Conservation (phyloP, 2,888 invertebrate species). For the Epinotia nisella region DNA sequence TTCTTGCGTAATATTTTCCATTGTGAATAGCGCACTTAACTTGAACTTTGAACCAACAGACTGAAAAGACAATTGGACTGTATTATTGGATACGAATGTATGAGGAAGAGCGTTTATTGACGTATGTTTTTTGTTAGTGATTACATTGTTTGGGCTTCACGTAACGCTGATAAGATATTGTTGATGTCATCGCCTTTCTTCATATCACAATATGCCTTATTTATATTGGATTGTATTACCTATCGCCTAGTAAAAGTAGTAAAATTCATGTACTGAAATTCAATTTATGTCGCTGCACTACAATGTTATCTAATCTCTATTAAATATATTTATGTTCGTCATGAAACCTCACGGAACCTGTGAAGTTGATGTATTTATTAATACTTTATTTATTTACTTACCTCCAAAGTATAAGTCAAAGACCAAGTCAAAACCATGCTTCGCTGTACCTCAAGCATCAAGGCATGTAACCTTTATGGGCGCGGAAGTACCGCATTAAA, state of each 20-base stretch:
- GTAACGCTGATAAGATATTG: constrained; percentile 8
- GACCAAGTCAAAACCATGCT: constrained; percentile 7
- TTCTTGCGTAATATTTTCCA: constrained; percentile 54
- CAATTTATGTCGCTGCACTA: not conserved
- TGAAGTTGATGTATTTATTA: not conserved
- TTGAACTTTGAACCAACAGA: constrained; percentile 44
- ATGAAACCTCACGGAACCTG: not conserved
- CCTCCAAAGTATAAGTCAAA: constrained; percentile 2
- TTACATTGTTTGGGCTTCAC: constrained; percentile 11
- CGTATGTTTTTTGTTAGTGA: constrained; percentile 5
- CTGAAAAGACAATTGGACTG: constrained; percentile 19
- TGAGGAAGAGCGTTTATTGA: not conserved
- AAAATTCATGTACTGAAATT: too few species aligned
- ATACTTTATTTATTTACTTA: not conserved
- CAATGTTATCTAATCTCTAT: not conserved
- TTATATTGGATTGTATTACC: not conserved
- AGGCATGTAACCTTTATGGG: constrained; percentile 22
- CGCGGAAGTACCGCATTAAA: constrained; percentile 37
- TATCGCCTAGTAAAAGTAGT: too few species aligned
- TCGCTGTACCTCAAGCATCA: constrained; percentile 4
- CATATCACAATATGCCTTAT: not conserved
- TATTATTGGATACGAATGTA: constrained; percentile 10
- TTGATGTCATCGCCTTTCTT: constrained; percentile 14
- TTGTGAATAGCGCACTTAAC: constrained; percentile 53
- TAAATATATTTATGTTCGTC: not conserved